These are phyloP conservation scores for Grammomys surdaster DNA, from an alignment of 2,113 vertebrate genomes.

Conservation along the genomic window DNA sequence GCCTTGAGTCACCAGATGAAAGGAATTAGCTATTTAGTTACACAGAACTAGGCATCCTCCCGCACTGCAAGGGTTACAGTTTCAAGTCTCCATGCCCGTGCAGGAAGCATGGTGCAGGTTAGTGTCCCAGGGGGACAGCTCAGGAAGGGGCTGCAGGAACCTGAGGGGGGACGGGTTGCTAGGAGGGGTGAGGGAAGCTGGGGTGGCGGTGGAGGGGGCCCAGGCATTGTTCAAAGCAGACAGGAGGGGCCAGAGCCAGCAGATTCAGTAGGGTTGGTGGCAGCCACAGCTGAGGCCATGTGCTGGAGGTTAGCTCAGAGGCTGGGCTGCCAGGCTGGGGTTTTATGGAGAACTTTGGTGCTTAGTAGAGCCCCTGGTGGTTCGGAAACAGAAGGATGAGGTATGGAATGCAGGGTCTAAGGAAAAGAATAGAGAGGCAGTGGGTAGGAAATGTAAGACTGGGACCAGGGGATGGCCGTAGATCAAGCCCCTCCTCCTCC, in stretches of 20 bases:
- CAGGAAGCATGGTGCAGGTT: neutral
- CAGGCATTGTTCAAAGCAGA: neutral
- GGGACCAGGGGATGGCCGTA: neutral
- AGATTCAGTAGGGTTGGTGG: no score
- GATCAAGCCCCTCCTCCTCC: neutral
- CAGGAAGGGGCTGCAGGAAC: neutral
- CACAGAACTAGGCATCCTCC: fast-evolving
- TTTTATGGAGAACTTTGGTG: fast-evolving
- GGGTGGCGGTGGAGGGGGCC: neutral
- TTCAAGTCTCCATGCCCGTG: neutral
- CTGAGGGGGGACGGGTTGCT: neutral
- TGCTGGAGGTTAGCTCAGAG: no score
- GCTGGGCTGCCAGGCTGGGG: neutral
- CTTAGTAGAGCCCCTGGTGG: neutral
- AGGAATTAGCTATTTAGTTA: neutral
- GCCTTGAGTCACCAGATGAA: slow-evolving; percentile 6
- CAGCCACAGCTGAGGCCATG: fast-evolving
- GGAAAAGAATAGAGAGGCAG: neutral
- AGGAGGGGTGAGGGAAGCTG: fast-evolving
- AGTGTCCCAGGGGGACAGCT: fast-evolving
- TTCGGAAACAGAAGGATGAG: neutral
- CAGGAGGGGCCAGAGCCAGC: neutral
- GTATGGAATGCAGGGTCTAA: neutral
- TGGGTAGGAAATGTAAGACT: neutral
- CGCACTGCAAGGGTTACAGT: neutral